Evolutionary conservation across 1,140 invertebrate genomes (phyloP), one percentile per base, ranked within the genome.

Genomic region (Drosophila orosa): DNA sequence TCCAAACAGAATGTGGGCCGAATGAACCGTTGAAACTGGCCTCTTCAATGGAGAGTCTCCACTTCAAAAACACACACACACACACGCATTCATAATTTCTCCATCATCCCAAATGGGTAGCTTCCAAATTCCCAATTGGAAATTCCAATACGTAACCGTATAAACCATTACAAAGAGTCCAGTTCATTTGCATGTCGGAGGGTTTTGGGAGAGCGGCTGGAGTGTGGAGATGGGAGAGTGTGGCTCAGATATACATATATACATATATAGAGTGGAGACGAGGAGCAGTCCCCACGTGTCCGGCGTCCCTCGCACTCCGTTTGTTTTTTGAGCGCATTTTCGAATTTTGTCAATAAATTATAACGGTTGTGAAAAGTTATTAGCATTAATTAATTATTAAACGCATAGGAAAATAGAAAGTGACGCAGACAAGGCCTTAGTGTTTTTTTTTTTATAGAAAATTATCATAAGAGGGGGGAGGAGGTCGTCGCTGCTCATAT

Each of bases 371-470:
- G 74, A 91, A 90, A 89, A 87, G 84, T 80, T 84, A 91, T 91
- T 91, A 90, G 90, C 90, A 91, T 91, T 90, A 80, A 91, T 91
- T 91, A 91, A 90, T 90, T 87, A 87, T 82, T 76, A 86, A 77
- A 76, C 68, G 69, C 67, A 81, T 84, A 81, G 61, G 66, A 91
- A 91, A 91, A 91, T 81, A 91, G 90, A 91, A 91, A 91, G 90
- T 91, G 68, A 72, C 42, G 27, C 40, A 48, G 22, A 15, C 24
- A 62, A 9, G 27, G 27, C 48, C 48, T 52, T 45, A 12, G 27
- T 52, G 12, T 22, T 27, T 33, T 62, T 63, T 31, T 65, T 63
- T 58, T 37, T 17, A 72, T 76, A 40, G 61, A 17, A 82, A 86
- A 87, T 76, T 78, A 87, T 82, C 75, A 75, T 77, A 86, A 62